Base-by-base conservation (phyloP, 2,797 vertebrate genomes). In the Callimico goeldii region DNA sequence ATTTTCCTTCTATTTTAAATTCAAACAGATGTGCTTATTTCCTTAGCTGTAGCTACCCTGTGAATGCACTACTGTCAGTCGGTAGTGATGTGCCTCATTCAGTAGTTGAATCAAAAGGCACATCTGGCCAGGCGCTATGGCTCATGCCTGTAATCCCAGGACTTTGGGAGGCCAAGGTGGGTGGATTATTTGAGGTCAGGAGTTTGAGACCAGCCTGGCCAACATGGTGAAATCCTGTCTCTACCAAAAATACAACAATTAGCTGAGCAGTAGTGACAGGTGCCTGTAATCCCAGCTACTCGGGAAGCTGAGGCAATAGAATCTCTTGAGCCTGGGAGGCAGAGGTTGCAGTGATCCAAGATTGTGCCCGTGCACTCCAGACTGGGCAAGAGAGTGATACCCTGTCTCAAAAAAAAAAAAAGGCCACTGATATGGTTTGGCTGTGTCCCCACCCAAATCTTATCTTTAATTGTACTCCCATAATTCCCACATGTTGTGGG, bases 121-220 rank as follows among this genome's bases (percentile, higher is more conserved):
- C 33, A 22, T 36, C 17, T 70, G 12, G 9, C 33, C 15, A 17
- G 33, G n/a, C 1, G 0, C 4, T 36, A 10, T 72, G 20, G 67
- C 67, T 36, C 67, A 39, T 0, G 2, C 36, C 67, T 22, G 33
- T 22, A 72, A 72, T 72, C n/a, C 67, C 36, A 72, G 67, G 36
- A 22, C 20, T 39, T 72, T 20, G 10, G 36, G 67, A 72, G 20
- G n/a, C n/a, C 19, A 19, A 72, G n/a, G 36, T 10, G n/a, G 20
- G n/a, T 36, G 67, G 36, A 72, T 24, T 39, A 39, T 39, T 39
- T 39, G 20, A 39, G 19, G 10, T 39, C 4, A 12, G 20, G 67
- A 39, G 67, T 39, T 72, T 72, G 67, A 72, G 36, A 39, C 11
- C 20, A 72, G 36, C 67, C 67, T 39, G 67, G n/a, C n/a, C 67